Percentiles rank a stretch among this genome's conserved stretches.
These are phyloP conservation scores for Spermophilus dauricus DNA, from an alignment of 2,113 vertebrate species.

Conservation along the genomic window DNA sequence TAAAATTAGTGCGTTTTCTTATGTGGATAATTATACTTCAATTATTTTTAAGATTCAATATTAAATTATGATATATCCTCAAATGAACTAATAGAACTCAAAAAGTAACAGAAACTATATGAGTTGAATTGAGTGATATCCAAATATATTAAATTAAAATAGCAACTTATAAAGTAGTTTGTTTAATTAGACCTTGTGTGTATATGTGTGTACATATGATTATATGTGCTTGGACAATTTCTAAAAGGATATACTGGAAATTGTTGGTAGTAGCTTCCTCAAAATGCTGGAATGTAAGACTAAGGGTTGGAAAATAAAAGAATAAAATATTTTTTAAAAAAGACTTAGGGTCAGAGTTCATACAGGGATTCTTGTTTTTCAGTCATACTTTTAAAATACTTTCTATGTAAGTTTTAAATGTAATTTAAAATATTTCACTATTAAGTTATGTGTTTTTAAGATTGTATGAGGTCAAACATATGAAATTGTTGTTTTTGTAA, in stretches of 20 bases:
- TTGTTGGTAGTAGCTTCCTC: not conserved
- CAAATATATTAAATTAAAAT: slow-evolving; percentile 3
- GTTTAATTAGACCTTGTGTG: not conserved
- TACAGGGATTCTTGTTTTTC: not conserved
- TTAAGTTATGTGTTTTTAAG: slow-evolving; percentile 35
- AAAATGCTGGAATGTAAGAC: not conserved
- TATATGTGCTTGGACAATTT: not conserved
- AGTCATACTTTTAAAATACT: slow-evolving; percentile 5
- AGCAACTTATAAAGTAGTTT: not conserved
- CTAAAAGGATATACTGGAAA: not conserved
- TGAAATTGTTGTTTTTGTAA: slow-evolving; percentile 17
- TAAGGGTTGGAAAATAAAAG: not conserved
- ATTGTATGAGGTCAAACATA: not conserved
- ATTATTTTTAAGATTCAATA: not conserved
- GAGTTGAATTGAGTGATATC: slow-evolving; percentile 3
- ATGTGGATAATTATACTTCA: not conserved
- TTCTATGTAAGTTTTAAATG: slow-evolving; percentile 49
- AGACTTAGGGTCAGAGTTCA: not conserved
- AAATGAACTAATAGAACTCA: not conserved
- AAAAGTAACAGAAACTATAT: slow-evolving; percentile 33
- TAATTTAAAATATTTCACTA: not conserved
- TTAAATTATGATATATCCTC: not conserved
- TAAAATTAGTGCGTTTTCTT: not conserved
- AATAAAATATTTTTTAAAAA: too few relatives aligned
- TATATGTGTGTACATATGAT: not conserved